A percentile compares a stretch with the other conserved stretches of the same genome.
Conservation (phyloP, 2,797 vertebrate genomes). For the Propithecus perrieri region DNA sequence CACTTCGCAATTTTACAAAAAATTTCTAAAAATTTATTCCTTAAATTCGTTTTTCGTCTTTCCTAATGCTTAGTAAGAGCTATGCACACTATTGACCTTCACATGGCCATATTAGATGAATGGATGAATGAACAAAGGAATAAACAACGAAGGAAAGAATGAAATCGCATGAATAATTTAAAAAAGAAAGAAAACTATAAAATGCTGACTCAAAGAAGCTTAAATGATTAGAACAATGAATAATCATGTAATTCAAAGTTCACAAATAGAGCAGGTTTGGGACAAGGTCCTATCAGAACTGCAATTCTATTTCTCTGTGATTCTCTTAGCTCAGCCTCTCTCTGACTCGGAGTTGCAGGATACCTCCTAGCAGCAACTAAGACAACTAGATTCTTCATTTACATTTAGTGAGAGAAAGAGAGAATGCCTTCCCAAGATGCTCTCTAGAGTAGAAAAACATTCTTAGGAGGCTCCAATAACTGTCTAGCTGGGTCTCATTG, state of each 20-base stretch:
- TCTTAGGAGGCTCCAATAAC: background rate
- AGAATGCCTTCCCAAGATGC: background rate
- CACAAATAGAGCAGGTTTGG: background rate
- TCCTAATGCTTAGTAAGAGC: background rate
- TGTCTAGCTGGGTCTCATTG: background rate
- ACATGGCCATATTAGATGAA: background rate
- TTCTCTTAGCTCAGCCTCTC: background rate
- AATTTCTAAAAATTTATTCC: background rate
- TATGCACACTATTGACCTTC: background rate
- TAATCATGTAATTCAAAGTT: background rate
- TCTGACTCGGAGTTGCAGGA: background rate
- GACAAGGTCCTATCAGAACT: background rate
- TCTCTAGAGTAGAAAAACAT: background rate
- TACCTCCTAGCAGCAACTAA: background rate
- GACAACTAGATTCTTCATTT: background rate
- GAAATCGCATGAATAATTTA: background rate
- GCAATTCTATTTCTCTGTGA: background rate
- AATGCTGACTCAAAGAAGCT: background rate
- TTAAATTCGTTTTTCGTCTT: background rate
- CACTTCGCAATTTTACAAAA: background rate
- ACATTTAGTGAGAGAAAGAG: background rate
- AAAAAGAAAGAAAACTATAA: background rate
- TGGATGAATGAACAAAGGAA: background rate
- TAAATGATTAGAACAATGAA: conserved; percentile 27
- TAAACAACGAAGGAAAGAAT: background rate